Conservation (phyloP, 1,140 invertebrate species). For the Caenorhabditis briggsae region DNA sequence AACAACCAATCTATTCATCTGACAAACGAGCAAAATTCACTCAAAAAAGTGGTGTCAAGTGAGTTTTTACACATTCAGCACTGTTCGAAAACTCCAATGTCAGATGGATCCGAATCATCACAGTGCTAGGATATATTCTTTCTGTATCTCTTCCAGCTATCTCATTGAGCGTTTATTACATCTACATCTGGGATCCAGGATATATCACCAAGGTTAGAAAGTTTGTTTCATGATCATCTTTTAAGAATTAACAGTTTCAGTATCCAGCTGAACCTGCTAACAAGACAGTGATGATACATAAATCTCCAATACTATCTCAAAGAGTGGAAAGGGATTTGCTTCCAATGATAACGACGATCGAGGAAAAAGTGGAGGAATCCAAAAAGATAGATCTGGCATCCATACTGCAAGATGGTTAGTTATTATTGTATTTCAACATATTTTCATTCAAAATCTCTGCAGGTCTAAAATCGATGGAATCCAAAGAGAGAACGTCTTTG, state of each 20-base stretch:
- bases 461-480: conserved; percentile 42
- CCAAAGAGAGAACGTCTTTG: conserved; percentile 2
- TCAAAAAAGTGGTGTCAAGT: conserved; percentile 70
- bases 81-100: background rate
- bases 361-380: conserved; percentile 32
- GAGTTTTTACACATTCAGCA: background rate
- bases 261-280: conserved; percentile 11
- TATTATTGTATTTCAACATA: background rate
- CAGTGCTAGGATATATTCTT: conserved; percentile 93
- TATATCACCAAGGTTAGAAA: conserved; percentile 64
- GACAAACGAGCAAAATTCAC: conserved; percentile 70
- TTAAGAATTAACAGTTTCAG: background rate
- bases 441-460: background rate
- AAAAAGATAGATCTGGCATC: conserved; percentile 29
- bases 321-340: background rate
- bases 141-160: conserved; percentile 94
- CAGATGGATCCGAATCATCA: conserved; percentile 86
- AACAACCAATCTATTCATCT: conserved; percentile 69
- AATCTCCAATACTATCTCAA: conserved; percentile 28
- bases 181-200: conserved; percentile 92
- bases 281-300: conserved; percentile 9
- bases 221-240: background rate
- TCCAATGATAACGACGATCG: background rate
- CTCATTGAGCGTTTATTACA: conserved; percentile 93
- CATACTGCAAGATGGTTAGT: conserved; percentile 27